A percentile compares a stretch with the other conserved stretches of the same genome.
phyloP scores from a whole-genome alignment of 2,797 vertebrate species.

The Heterohyrax brucei region DNA sequence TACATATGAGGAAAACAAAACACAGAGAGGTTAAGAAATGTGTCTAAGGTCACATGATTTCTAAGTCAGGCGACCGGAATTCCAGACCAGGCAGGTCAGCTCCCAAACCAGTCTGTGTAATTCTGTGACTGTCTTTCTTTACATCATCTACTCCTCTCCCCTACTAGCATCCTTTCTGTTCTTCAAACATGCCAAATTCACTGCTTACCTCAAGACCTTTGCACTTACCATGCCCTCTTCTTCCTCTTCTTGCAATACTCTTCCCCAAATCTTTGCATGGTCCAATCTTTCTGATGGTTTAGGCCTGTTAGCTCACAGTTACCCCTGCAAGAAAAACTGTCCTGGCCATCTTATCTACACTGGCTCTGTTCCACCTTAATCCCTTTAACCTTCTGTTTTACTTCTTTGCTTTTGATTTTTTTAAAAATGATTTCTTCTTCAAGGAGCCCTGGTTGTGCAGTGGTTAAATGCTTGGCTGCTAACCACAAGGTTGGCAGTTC shows the following conservation, averaged over 20 bases:
- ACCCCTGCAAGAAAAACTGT: background rate
- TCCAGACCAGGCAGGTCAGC: background rate
- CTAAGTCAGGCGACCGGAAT: too few species aligned
- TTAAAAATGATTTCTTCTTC: background rate
- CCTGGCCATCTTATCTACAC: background rate
- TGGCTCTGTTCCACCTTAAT: background rate
- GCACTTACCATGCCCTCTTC: background rate
- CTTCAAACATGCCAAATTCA: background rate
- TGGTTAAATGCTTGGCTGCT: background rate
- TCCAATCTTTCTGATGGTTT: background rate
- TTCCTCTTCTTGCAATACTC: rapidly evolving
- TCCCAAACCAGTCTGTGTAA: background rate
- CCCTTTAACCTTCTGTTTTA: background rate
- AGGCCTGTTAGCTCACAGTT: background rate
- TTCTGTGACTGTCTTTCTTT: background rate
- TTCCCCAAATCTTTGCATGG: background rate
- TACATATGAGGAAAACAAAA: background rate
- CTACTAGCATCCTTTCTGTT: background rate
- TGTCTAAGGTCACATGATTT: background rate
- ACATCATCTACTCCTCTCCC: background rate
- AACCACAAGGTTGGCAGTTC: background rate
- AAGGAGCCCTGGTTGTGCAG: background rate
- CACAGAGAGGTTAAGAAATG: background rate
- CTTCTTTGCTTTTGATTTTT: background rate
- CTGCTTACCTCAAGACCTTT: background rate